Evolutionary conservation across 2,113 vertebrate genomes (phyloP).

Genomic region (Hyperopisus bebe): DNA sequence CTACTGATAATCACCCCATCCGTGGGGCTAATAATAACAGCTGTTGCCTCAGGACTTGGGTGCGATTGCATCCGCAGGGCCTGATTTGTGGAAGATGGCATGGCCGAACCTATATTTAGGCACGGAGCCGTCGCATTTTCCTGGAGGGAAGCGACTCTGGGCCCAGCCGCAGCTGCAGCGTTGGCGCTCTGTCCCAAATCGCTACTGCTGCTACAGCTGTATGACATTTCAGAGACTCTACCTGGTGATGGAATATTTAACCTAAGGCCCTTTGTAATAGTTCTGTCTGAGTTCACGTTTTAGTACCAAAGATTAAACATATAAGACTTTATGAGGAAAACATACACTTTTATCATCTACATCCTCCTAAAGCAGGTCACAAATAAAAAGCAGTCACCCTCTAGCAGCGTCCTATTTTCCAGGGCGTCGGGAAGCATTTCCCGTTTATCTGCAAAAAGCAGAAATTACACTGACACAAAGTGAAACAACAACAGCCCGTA

Average conservation of each 20-base stretch:
- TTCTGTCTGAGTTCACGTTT: background rate
- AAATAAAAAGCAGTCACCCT: background rate
- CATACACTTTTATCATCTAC: background rate
- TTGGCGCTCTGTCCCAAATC: background rate
- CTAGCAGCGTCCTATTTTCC: background rate
- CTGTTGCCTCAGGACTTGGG: conserved; percentile 23
- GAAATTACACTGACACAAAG: background rate
- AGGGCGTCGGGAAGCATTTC: background rate
- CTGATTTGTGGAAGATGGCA: conserved; percentile 16
- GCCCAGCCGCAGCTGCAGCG: background rate
- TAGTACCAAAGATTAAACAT: background rate
- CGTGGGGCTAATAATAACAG: conserved; percentile 30
- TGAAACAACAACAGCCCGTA: background rate
- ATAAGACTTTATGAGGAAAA: background rate
- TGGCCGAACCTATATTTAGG: conserved; percentile 44
- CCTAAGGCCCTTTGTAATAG: background rate
- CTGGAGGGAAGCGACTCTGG: conserved; percentile 20
- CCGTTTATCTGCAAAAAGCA: background rate
- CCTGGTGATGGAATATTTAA: conserved; percentile 8
- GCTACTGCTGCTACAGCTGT: background rate
- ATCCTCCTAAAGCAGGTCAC: background rate
- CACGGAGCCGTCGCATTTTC: conserved; percentile 13
- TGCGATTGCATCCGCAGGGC: background rate
- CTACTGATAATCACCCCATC: conserved; percentile 35
- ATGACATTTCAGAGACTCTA: background rate